Base-by-base conservation (phyloP, 2,797 vertebrate genomes). In the Acanthurus leucopareius region DNA sequence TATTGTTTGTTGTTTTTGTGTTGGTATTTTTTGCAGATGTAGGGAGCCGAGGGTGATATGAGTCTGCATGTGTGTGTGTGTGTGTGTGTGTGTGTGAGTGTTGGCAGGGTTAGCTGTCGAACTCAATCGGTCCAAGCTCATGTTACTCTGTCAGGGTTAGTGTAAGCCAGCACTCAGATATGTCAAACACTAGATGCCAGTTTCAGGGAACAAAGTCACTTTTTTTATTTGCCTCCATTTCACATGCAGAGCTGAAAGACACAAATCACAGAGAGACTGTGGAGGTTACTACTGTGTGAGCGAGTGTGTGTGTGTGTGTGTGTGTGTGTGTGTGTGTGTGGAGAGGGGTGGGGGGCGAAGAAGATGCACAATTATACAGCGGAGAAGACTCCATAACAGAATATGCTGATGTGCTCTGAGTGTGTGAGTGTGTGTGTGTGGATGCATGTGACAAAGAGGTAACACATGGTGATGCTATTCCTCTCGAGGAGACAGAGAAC, bases 101-200 rank as follows among this genome's bases (percentile, higher is more conserved):
- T 75, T 73, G 67, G 57, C 72, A 61, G 68, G 45, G 84, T 82
- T 76, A 44, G 59, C 80, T 88, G 89, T 89, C 88, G 84, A 77
- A 89, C 87, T 91, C 73, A 88, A 86, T 91, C 89, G 87, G 89
- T 88, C 86, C 86, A 59, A 79, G 61, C 87, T 91, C 80, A 72
- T 89, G 89, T 91, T 84, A 87, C 82, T 92, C 82, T 91, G 85
- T 89, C 78, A 88, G 85, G 79, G 90, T 90, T 89, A 83, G 71
- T 62, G 83, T 91, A 84, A 92, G 87, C 89, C 83, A 88, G 80
- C 57, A 84, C 69, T 84, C 81, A 58, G 77, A 80, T 54, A 80
- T 91, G 88, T 89, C 86, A 82, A 62, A 83, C 69, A 86, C 78
- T 84, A 88, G 91, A 87, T 79, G 80, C 74, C 80, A 69, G 83